Conservation (phyloP, 2,113 vertebrate species). For the Odontesthes bonariensis region DNA sequence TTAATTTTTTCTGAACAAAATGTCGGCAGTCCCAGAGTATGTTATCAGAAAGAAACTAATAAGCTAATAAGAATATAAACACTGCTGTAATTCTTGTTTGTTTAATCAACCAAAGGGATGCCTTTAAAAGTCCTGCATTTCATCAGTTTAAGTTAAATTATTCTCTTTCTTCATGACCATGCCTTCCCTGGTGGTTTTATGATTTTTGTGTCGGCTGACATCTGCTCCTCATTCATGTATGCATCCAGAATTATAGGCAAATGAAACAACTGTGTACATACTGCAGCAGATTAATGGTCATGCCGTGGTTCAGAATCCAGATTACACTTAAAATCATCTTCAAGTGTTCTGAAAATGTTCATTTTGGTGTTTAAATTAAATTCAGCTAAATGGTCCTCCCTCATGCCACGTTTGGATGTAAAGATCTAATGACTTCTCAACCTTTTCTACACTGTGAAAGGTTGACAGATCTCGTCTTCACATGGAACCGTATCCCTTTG, state of each 20-base stretch:
- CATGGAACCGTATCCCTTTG: conserved; percentile 37
- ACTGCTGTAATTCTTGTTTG: neutral
- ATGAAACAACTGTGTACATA: neutral
- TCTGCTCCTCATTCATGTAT: neutral
- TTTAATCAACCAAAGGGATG: neutral
- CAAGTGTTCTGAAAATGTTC: conserved; percentile 7
- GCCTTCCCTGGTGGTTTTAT: neutral
- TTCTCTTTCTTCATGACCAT: too few species aligned
- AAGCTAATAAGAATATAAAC: too few species aligned
- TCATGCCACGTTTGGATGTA: conserved; percentile 33
- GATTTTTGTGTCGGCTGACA: neutral
- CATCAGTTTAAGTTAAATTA: too few species aligned
- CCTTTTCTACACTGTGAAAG: conserved; percentile 35
- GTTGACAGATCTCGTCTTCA: conserved; percentile 56
- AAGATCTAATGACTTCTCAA: conserved; percentile 28
- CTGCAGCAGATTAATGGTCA: neutral
- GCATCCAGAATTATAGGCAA: neutral
- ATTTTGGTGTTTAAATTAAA: conserved; percentile 33
- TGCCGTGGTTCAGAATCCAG: neutral
- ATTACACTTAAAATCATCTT: conserved; percentile 3
- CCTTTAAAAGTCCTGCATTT: neutral
- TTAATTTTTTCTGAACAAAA: too few species aligned
- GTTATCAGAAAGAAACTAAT: too few species aligned
- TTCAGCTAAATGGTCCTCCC: conserved; percentile 21
- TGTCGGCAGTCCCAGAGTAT: too few species aligned